Evolutionary conservation across 2,888 invertebrate species (phyloP).

Genomic region (Pseudococcus longispinus): DNA sequence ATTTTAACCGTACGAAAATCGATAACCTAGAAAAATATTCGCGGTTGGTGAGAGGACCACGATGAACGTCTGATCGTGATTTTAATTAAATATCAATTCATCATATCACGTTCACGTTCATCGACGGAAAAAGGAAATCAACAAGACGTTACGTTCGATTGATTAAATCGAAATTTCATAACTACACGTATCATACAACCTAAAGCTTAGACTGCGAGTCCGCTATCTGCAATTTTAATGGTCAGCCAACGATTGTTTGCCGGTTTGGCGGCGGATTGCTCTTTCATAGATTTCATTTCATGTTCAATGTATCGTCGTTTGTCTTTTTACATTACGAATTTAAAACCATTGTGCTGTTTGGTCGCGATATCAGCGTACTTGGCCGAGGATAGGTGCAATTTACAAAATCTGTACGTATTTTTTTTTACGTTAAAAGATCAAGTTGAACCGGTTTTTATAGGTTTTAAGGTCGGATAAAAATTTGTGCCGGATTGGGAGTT

Average conservation of each 20-base stretch:
- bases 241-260: neutral
- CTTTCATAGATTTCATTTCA: neutral
- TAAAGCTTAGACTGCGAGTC: neutral
- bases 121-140: conserved; percentile 41
- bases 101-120: conserved; percentile 31
- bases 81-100: conserved; percentile 46
- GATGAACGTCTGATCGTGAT: neutral
- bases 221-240: neutral
- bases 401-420: neutral
- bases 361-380: neutral
- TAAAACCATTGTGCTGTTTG: neutral
- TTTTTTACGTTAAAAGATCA: neutral
- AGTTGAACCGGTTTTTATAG: conserved; percentile 25
- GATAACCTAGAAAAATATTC: conserved; percentile 38
- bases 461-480: conserved; percentile 9
- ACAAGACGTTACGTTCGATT: neutral
- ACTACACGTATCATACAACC: neutral
- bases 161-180: conserved; percentile 31
- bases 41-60: neutral
- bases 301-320: neutral
- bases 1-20: neutral
- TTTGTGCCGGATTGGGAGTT: neutral
- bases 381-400: neutral
- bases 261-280: neutral
- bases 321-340: neutral